phyloP scores from a whole-genome alignment of 2,113 vertebrate genomes.

The Desmodus rotundus region DNA sequence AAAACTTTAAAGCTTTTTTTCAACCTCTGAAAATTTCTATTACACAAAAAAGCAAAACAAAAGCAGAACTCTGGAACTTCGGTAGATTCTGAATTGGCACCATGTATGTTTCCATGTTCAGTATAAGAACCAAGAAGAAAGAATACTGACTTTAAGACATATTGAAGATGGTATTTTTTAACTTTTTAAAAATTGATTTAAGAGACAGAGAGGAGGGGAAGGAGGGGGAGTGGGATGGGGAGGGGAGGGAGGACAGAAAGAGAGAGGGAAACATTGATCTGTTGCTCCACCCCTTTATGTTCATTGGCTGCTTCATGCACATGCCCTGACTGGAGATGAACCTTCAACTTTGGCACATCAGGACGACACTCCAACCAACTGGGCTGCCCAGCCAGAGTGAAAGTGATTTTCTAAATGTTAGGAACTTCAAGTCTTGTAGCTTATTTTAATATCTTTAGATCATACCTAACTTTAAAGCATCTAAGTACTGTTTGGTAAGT shows the following conservation, averaged over 20 bases:
- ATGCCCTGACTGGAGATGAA: too few species aligned
- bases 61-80: neutral
- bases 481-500: neutral
- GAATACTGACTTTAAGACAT: neutral
- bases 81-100: neutral
- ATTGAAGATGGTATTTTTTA: neutral
- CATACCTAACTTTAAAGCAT: neutral
- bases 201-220: too few species aligned
- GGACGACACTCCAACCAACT: too few species aligned
- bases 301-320: too few species aligned
- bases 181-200: too few species aligned
- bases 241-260: too few species aligned
- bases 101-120: neutral
- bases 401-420: neutral
- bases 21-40: neutral
- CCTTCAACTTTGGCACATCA: too few species aligned
- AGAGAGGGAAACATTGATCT: too few species aligned
- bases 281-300: too few species aligned
- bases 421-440: neutral
- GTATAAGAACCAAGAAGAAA: neutral
- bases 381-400: neutral
- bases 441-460: conserved; percentile 5
- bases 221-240: too few species aligned
- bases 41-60: neutral
- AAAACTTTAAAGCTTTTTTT: neutral